Evolutionary conservation across 2,797 vertebrate genomes (phyloP).

Genomic region (Melanotaenia parkinsoni): DNA sequence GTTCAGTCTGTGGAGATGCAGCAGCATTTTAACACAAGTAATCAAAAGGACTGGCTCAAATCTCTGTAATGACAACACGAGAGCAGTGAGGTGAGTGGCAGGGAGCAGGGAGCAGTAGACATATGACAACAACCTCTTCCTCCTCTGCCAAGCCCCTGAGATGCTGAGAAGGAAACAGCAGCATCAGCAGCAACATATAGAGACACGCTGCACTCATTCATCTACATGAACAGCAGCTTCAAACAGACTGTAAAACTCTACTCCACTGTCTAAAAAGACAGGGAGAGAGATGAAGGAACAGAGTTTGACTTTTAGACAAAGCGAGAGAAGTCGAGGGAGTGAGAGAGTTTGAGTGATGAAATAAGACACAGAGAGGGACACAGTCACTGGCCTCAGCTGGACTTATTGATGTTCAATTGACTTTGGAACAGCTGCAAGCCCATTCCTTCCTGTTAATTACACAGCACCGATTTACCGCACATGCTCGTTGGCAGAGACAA

Average conservation of each 20-base stretch:
- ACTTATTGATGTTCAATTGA: slow-evolving; percentile 78
- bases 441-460: slow-evolving; percentile 73
- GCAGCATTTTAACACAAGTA: slow-evolving; percentile 13
- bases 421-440: slow-evolving; percentile 74
- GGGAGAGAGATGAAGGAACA: neutral
- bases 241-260: slow-evolving; percentile 73
- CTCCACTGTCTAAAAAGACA: slow-evolving; percentile 35
- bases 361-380: slow-evolving; percentile 17
- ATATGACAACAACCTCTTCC: slow-evolving; percentile 37
- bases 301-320: slow-evolving; percentile 29
- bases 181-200: slow-evolving; percentile 51
- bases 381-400: slow-evolving; percentile 53
- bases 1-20: slow-evolving; percentile 12
- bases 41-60: slow-evolving; percentile 29
- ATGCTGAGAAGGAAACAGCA: slow-evolving; percentile 45
- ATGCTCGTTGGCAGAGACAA: slow-evolving; percentile 34
- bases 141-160: slow-evolving; percentile 28
- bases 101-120: slow-evolving; percentile 36
- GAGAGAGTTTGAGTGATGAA: slow-evolving; percentile 11
- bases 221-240: slow-evolving; percentile 61
- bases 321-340: slow-evolving; percentile 2
- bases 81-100: slow-evolving; percentile 36
- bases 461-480: slow-evolving; percentile 63
- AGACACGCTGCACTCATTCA: slow-evolving; percentile 58
- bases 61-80: slow-evolving; percentile 22